Conservation (phyloP, 2,797 vertebrate species). For the Squalus acanthias region DNA sequence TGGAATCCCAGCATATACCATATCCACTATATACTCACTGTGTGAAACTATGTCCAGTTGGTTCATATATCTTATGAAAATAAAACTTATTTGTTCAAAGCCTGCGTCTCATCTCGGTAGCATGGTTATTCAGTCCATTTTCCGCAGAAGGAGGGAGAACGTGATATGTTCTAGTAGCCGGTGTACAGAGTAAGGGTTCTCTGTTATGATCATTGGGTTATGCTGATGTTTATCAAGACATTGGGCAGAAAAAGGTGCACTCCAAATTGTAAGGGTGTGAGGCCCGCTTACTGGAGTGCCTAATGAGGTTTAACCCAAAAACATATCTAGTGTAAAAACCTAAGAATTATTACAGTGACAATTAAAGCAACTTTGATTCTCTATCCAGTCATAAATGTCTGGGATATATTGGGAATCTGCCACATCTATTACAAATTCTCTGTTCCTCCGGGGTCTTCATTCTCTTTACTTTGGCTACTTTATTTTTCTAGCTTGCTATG, state of each 20-base stretch:
- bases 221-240: not conserved
- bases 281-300: not conserved
- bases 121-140: not conserved
- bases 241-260: not conserved
- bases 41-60: not conserved
- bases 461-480: not conserved
- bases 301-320: not conserved
- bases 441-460: not conserved
- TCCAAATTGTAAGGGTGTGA: not conserved
- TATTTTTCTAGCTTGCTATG: not conserved
- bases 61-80: not conserved
- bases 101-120: too few species aligned
- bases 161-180: not conserved
- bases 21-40: not conserved
- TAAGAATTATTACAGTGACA: not conserved
- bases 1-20: not conserved
- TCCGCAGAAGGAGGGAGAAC: not conserved
- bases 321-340: not conserved
- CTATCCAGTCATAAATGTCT: not conserved
- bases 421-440: not conserved
- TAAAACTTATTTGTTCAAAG: not conserved
- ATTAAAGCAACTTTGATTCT: not conserved
- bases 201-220: not conserved
- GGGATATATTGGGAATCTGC: not conserved
- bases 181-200: not conserved